A percentile compares a stretch with the other conserved stretches of the same genome.
Evolutionary conservation across 2,797 vertebrate genomes (phyloP).

Genomic region (Phrynocephalus forsythii): DNA sequence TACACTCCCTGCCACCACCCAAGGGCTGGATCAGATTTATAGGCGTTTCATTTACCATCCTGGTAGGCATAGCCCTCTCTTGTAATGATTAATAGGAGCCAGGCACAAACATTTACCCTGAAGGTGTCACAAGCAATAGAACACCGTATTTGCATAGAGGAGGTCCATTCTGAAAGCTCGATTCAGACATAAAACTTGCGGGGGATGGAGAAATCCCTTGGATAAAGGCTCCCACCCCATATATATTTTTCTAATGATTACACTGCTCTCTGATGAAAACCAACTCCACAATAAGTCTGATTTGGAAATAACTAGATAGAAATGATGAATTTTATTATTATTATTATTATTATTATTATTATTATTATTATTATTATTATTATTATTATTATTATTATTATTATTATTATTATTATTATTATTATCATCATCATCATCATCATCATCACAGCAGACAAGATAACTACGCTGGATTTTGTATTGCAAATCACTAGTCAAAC

Average conservation of each 20-base stretch:
- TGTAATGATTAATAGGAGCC: slow-evolving; percentile 13
- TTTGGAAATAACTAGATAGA: neutral
- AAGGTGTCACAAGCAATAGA: neutral
- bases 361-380: no score
- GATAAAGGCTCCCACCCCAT: neutral
- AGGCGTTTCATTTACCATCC: slow-evolving; percentile 28
- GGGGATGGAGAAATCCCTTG: neutral
- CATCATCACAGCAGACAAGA: no score
- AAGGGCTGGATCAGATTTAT: slow-evolving; percentile 15
- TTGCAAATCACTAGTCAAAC: no score
- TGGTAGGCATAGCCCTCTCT: neutral
- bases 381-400: no score
- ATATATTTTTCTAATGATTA: neutral
- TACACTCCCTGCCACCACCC: neutral
- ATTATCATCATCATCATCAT: no score
- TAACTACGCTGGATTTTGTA: no score
- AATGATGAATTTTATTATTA: neutral
- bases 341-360: no score
- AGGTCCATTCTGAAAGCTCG: neutral
- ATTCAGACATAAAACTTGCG: neutral
- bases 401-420: no score
- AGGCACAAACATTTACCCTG: neutral
- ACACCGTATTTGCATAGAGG: neutral
- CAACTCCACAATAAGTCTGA: neutral
- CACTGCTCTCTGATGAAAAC: neutral